phyloP scores from a whole-genome alignment of 2,113 vertebrate genomes.

The Gallinago paraguaiae region DNA sequence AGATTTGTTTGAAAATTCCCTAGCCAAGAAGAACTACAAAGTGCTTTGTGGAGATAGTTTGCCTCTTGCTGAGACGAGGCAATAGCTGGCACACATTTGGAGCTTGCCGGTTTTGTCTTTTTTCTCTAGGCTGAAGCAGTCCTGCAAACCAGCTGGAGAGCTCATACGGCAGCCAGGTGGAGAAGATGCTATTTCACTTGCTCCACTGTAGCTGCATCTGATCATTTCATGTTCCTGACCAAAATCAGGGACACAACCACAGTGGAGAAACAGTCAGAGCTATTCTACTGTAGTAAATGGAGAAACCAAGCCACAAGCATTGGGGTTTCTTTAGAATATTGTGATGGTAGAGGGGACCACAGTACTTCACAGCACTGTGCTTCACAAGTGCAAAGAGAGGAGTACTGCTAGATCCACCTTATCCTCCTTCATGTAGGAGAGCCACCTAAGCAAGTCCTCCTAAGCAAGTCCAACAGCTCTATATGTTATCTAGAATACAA shows the following conservation, averaged over 20 bases:
- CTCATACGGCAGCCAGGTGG: neutral
- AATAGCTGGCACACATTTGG: neutral
- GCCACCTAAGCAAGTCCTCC: neutral
- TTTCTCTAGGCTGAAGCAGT: neutral
- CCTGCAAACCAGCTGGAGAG: neutral
- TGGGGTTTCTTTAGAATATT: neutral
- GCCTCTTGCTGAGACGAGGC: neutral
- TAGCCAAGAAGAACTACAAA: neutral
- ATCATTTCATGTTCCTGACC: neutral
- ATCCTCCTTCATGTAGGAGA: neutral
- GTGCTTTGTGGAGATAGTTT: neutral
- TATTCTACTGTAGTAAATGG: neutral
- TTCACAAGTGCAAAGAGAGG: neutral
- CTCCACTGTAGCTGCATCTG: neutral
- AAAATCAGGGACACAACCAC: neutral
- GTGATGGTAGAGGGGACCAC: neutral
- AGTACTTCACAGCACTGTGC: neutral
- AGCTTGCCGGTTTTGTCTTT: neutral
- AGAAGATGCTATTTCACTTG: neutral
- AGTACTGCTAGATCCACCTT: neutral
- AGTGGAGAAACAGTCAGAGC: neutral
- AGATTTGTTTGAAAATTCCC: neutral
- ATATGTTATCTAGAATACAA: rapidly evolving
- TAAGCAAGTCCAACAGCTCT: neutral
- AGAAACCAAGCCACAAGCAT: rapidly evolving